Evolutionary conservation across 2,113 vertebrate species (phyloP).

Genomic region (Mastomys coucha): DNA sequence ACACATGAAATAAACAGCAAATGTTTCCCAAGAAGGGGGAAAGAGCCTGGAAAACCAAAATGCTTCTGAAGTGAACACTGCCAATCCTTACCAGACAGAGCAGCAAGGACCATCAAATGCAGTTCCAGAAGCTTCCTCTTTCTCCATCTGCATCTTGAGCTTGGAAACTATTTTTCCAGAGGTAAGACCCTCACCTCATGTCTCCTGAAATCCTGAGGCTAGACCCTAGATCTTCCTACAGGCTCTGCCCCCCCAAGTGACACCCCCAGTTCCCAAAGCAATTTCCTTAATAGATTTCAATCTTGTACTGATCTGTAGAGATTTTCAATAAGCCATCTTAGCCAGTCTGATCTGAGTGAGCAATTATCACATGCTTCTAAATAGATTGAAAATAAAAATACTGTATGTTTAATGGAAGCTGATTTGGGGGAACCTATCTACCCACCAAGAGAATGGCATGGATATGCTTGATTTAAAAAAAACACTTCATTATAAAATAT

Average conservation of each 20-base stretch:
- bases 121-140: background rate
- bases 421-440: background rate
- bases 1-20: slow-evolving; percentile 37
- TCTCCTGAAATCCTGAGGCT: background rate
- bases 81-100: background rate
- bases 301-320: slow-evolving; percentile 17
- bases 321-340: background rate
- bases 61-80: slow-evolving; percentile 26
- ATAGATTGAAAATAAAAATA: slow-evolving; percentile 33
- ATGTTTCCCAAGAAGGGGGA: slow-evolving; percentile 1
- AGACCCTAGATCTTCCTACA: background rate
- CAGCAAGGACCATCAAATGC: background rate
- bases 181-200: background rate
- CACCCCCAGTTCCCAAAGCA: background rate
- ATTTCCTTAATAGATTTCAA: background rate
- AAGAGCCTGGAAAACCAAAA: slow-evolving; percentile 35
- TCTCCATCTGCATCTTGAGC: background rate
- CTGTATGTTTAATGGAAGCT: background rate
- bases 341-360: background rate
- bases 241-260: background rate
- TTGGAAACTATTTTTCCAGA: slow-evolving; percentile 22
- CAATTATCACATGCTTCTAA: slow-evolving; percentile 38
- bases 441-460: background rate
- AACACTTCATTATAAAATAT: slow-evolving; percentile 2
- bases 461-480: background rate